Evolutionary conservation across 2,797 vertebrate species (phyloP).

Genomic region (Crenuchus spilurus): DNA sequence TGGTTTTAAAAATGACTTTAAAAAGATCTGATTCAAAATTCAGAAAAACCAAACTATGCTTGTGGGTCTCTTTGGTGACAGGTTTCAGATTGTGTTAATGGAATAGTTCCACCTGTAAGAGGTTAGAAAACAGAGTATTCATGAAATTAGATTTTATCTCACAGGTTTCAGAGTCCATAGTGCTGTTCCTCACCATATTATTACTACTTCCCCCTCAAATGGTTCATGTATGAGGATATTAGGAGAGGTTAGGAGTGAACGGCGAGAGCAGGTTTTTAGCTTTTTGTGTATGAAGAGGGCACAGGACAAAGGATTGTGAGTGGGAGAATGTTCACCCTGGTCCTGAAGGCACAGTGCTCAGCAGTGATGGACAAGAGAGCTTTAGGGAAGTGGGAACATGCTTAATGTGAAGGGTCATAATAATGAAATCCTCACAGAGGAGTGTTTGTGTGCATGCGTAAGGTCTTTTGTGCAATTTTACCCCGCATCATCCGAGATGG

Average conservation of each 20-base stretch:
- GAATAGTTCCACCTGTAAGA: slow-evolving; percentile 13
- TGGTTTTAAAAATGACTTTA: not conserved
- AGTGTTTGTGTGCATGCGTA: not conserved
- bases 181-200: not conserved
- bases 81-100: slow-evolving; percentile 16
- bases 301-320: slow-evolving; percentile 13
- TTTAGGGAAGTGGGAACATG: not conserved
- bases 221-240: not conserved
- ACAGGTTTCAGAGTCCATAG: not conserved
- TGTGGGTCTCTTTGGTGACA: slow-evolving; percentile 47
- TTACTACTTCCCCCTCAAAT: not conserved
- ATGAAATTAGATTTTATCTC: slow-evolving; percentile 10
- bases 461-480: not conserved
- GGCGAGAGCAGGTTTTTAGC: slow-evolving; percentile 12
- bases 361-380: slow-evolving; percentile 19
- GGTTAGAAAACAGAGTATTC: slow-evolving; percentile 5
- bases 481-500: not conserved
- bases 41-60: not conserved
- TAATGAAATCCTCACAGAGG: not conserved
- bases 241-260: slow-evolving; percentile 4
- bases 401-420: not conserved
- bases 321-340: slow-evolving; percentile 29
- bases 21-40: not conserved
- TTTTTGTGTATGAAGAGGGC: slow-evolving; percentile 1
- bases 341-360: slow-evolving; percentile 48